Evolutionary conservation across 2,888 invertebrate species (phyloP).

Genomic region (Tiliacea citrago): DNA sequence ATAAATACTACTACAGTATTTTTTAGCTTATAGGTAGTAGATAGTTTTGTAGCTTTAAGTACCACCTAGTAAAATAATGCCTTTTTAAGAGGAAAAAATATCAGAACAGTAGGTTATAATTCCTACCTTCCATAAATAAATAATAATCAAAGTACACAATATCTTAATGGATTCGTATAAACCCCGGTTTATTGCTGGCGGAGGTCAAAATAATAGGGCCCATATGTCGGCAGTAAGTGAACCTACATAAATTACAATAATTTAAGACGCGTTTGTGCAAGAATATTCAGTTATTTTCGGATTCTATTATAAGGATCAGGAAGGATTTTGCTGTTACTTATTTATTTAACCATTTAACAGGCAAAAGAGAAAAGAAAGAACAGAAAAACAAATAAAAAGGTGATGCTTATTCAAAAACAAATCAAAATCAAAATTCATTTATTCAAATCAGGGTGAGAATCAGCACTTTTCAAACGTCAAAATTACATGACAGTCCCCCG

Average conservation of each 20-base stretch:
- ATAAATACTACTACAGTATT: not conserved
- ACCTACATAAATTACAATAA: constrained; percentile 75
- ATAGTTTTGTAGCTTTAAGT: not conserved
- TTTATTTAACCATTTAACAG: not conserved
- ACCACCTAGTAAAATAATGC: not conserved
- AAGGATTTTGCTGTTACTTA: not conserved
- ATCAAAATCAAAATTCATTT: no score
- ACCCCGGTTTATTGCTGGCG: constrained; percentile 55
- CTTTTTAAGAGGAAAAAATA: no score
- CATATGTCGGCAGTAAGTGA: constrained; percentile 61
- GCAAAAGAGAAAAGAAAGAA: not conserved
- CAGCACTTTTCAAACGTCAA: no score
- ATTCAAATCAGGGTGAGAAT: no score
- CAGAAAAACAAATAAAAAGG: not conserved
- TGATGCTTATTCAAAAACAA: not conserved
- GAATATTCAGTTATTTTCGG: constrained; percentile 16
- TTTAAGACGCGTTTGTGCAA: constrained; percentile 49
- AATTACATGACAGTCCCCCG: no score
- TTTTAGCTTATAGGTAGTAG: not conserved
- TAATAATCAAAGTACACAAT: constrained; percentile 36
- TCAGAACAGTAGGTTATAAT: not conserved
- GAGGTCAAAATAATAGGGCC: constrained; percentile 69
- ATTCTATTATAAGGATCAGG: not conserved
- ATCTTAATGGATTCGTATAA: constrained; percentile 23
- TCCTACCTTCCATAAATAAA: constrained; percentile 14